These are phyloP conservation scores for Borostomias antarcticus DNA, from an alignment of 2,797 vertebrate species.

Conservation along the genomic window DNA sequence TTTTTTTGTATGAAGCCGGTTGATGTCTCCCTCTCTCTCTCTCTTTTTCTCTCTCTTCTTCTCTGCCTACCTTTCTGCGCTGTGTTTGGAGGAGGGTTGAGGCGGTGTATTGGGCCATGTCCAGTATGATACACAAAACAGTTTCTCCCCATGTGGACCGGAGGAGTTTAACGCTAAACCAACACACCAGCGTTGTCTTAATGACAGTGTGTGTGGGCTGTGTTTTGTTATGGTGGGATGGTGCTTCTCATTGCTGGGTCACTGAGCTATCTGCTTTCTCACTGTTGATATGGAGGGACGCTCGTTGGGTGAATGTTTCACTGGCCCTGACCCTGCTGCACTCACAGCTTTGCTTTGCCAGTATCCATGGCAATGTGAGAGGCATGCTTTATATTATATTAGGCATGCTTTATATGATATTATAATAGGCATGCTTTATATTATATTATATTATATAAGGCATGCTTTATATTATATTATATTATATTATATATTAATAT, in stretches of 20 bases:
- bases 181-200: background rate
- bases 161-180: background rate
- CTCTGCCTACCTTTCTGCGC: too few relatives aligned
- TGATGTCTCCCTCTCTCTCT: background rate
- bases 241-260: background rate
- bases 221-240: background rate
- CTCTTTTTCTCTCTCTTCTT: background rate
- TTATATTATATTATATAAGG: too few relatives aligned
- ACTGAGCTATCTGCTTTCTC: background rate
- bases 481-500: too few relatives aligned
- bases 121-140: background rate
- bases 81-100: background rate
- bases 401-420: too few relatives aligned
- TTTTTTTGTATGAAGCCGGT: background rate
- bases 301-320: background rate
- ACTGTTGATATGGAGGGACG: too few relatives aligned
- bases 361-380: too few relatives aligned
- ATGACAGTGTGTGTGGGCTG: background rate
- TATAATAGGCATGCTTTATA: too few relatives aligned
- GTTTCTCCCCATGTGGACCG: background rate
- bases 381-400: too few relatives aligned
- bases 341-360: too few relatives aligned
- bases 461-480: constrained; percentile 37
- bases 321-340: too few relatives aligned
- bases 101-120: background rate